Base-by-base conservation (phyloP, 2,113 vertebrate species). In the Grallaria varia region DNA sequence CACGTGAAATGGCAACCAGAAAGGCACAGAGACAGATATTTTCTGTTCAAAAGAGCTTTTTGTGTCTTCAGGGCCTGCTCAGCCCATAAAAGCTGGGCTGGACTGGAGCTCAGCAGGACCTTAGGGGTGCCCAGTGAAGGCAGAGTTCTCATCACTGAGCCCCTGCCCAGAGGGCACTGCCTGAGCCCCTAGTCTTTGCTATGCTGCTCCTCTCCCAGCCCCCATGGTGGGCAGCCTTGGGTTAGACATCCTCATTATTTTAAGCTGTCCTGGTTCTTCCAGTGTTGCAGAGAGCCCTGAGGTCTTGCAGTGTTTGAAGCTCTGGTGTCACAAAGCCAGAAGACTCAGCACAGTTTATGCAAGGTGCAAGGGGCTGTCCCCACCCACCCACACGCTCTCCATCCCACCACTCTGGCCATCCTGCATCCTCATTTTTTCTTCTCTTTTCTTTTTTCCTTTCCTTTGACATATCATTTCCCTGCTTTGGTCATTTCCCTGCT, bases 121-220 rank as follows among this genome's bases (percentile, higher is more conserved):
- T 39, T 18, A 18, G 64, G 60, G 42, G 12, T 81, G 73, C 17
- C 28, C 0, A 0, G 3, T 56, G 40, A 50, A 24, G 35, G 44
- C 62, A 84, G 80, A 39, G 27, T 50, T 56, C 53, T 28, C 3
- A 0, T 59, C 30, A 15, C 3, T 0, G 0, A 64, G 42, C 14
- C 9, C 42, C 17, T 69, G 31, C 25, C 18, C 7, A 6, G 14
- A 37, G 15, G 14, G n/a, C 15, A 2, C 24, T 77, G 56, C 47
- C 40, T 59, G 55, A 71, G 14, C 84, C 80, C 35, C 55, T 4
- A 3, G 10, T 30, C 47, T 50, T n/a, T 84, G 60, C 60, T 50
- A 1, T 67, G 47, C 40, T 4, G 1, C 14, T n/a, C 6, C 7
- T 28, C 33, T 85, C 47, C 52, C 39, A 8, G 20, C 10, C 50